Base-by-base conservation (phyloP, 2,888 invertebrate species). In the Agonum fuliginosum region DNA sequence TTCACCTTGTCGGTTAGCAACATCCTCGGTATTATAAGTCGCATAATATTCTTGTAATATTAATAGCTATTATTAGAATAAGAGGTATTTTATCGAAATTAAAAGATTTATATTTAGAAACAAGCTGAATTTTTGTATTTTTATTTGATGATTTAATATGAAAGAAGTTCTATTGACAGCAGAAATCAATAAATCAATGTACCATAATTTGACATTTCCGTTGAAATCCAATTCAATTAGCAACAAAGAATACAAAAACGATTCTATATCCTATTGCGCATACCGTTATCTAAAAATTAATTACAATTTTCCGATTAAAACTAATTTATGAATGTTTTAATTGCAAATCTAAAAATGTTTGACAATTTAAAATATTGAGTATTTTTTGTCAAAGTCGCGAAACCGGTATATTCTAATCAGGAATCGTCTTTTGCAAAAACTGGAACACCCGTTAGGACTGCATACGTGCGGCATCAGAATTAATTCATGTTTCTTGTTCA, bases 321-420 rank as follows among this genome's bases (percentile, higher is more conserved):
- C 46, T 46, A 70, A 70, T 46, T 43, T 46, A 46, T 70, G 24
- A 20, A 41, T 22, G 19, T 62, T 46, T 27, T 70, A 46, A 70
- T 70, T 70, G 70, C 46, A 46, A 17, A 43, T 12, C 22, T 43
- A 46, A 70, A 46, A 70, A 70, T 70, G 46, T 12, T 27, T 14
- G 27, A 24, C 27, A 27, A 70, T 46, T 70, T 70, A 37, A 70
- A 70, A 70, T 46, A 17, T 69, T 6, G 10, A n/a, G 19, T 70
- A n/a, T 70, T 46, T 67, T 70, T 24, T 70, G 70, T 24, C 43
- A 43, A 30, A 43, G 46, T 10, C 46, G 70, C 46, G 22, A 37
- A 54, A 72, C 72, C 72, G 72, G 58, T 72, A 72, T 72, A 72
- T 72, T 72, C 72, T 54, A 72, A 72, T 72, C 72, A 72, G 37